Percentiles rank a stretch among this genome's conserved stretches.
Conservation (phyloP, 1,140 invertebrate species). For the Phortica variegata region DNA sequence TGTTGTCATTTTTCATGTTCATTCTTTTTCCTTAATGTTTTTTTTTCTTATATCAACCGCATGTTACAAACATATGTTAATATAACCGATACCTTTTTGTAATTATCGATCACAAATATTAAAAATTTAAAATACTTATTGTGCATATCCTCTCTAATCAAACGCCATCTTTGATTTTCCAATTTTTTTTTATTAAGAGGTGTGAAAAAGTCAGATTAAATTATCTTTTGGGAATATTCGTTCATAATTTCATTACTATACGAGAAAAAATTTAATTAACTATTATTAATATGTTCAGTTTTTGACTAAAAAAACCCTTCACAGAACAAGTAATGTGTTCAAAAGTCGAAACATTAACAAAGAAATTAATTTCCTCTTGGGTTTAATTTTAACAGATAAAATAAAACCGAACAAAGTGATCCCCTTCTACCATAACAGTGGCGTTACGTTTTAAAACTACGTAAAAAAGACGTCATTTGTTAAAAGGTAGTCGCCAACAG, state of each 20-base stretch:
- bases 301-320: too few species aligned
- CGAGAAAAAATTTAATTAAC: too few species aligned
- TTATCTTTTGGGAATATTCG: not conserved
- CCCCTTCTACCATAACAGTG: too few species aligned
- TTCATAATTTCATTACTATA: too few species aligned
- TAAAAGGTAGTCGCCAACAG: conserved; percentile 21
- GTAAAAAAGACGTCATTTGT: too few species aligned
- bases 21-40: conserved; percentile 17
- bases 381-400: too few species aligned
- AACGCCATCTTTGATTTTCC: not conserved
- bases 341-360: too few species aligned
- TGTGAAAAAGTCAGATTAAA: not conserved
- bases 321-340: too few species aligned
- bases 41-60: not conserved
- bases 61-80: not conserved
- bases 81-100: not conserved
- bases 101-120: not conserved
- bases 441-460: too few species aligned
- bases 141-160: not conserved
- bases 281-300: too few species aligned
- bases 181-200: not conserved
- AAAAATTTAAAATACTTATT: not conserved
- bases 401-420: too few species aligned
- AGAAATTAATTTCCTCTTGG: too few species aligned
- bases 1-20: conserved; percentile 25